Conservation (phyloP, 2,888 invertebrate genomes). For the Charanyca ferruginea region DNA sequence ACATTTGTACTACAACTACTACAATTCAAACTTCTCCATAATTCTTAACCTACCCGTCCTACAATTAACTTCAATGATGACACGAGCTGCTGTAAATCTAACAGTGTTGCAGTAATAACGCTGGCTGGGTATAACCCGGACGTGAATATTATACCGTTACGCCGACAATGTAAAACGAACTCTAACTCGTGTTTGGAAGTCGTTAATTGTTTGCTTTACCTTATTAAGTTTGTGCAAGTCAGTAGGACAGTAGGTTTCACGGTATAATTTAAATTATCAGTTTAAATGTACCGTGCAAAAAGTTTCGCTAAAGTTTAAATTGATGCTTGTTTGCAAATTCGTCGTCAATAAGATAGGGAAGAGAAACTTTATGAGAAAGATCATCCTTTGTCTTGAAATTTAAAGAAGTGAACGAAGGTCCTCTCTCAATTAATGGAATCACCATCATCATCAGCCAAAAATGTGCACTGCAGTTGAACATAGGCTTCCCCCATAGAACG, state of each 20-base stretch:
- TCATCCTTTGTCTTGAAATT: conserved; percentile 13
- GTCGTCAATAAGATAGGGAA: conserved; percentile 30
- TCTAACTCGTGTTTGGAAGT: conserved; percentile 36
- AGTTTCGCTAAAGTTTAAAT: conserved; percentile 45
- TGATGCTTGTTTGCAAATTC: conserved; percentile 50
- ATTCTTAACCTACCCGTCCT: conserved; percentile 26
- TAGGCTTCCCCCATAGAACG: too few species aligned
- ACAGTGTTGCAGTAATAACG: conserved; percentile 68
- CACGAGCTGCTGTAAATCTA: conserved; percentile 40
- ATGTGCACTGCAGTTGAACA: too few species aligned
- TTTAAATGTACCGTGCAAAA: conserved; percentile 24
- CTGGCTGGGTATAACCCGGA: conserved; percentile 42
- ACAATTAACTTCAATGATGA: conserved; percentile 52
- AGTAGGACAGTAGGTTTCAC: conserved; percentile 34
- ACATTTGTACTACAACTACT: conserved; percentile 3
- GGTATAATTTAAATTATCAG: conserved; percentile 34
- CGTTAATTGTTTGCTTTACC: conserved; percentile 51
- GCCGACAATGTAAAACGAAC: conserved; percentile 63
- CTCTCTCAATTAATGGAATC: not conserved
- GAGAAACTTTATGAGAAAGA: conserved; percentile 26
- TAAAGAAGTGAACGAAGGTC: not conserved
- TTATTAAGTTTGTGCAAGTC: conserved; percentile 46
- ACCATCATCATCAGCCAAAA: too few species aligned
- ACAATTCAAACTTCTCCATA: conserved; percentile 30
- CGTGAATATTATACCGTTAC: conserved; percentile 39